These are phyloP conservation scores for Zingel zingel DNA, from an alignment of 2,113 vertebrate species.

Conservation along the genomic window DNA sequence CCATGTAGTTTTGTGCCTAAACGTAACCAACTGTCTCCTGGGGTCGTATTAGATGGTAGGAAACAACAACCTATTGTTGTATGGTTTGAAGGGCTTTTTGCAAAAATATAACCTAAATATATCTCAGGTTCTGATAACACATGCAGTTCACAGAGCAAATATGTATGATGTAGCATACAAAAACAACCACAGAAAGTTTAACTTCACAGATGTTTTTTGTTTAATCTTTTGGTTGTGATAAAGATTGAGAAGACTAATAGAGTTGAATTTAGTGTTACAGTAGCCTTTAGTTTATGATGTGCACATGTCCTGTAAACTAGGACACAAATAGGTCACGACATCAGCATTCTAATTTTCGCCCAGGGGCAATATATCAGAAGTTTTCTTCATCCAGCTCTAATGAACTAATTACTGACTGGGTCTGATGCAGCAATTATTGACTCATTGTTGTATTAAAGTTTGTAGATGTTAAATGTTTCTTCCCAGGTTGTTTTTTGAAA, in stretches of 20 bases:
- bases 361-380: slow-evolving; percentile 47
- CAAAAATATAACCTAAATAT: neutral
- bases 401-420: slow-evolving; percentile 62
- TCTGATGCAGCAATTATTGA: slow-evolving; percentile 26
- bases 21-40: too few relatives aligned
- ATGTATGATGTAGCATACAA: neutral
- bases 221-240: neutral
- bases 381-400: slow-evolving; percentile 61
- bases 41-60: too few relatives aligned
- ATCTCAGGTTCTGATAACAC: neutral
- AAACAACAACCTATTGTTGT: too few relatives aligned
- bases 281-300: slow-evolving; percentile 26
- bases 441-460: slow-evolving; percentile 47
- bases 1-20: too few relatives aligned
- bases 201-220: neutral
- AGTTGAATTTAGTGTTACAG: neutral
- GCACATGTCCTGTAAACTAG: slow-evolving; percentile 45
- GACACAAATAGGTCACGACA: slow-evolving; percentile 55
- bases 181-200: too few relatives aligned
- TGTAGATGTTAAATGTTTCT: neutral
- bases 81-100: too few relatives aligned
- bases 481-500: slow-evolving; percentile 30
- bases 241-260: slow-evolving; percentile 14
- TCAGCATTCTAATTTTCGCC: slow-evolving; percentile 46
- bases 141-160: neutral